These are phyloP conservation scores for Phymanthus crucifer DNA, from an alignment of 92 coral and sea anemone genomes.

Conservation along the genomic window DNA sequence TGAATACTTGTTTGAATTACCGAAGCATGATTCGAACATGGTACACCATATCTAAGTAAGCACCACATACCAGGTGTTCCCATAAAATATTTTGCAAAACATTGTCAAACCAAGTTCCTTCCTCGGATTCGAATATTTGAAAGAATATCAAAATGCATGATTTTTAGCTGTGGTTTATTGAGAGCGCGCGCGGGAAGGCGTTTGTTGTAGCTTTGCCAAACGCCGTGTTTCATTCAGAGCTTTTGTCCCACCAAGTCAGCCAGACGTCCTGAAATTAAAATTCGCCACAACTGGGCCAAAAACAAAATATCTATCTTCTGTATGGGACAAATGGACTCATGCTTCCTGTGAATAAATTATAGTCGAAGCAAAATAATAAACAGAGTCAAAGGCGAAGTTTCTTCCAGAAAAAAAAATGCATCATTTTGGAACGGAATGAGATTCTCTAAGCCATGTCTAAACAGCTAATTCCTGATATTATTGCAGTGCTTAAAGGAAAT, in stretches of 20 bases:
- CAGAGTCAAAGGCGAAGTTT: neutral
- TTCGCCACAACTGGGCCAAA: neutral
- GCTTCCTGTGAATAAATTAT: conserved; percentile 33
- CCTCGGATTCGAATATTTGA: conserved; percentile 5
- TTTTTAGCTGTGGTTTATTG: conserved; percentile 1
- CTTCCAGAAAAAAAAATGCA: neutral
- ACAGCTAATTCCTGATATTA: conserved; percentile 11
- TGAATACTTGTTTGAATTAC: neutral
- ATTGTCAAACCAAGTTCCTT: neutral
- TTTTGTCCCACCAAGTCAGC: conserved; percentile 6
- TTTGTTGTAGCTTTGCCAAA: neutral
- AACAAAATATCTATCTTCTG: conserved; percentile 14
- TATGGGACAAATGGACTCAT: conserved; percentile 29
- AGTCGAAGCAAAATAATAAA: conserved; percentile 24
- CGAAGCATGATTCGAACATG: neutral
- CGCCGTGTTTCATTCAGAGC: neutral
- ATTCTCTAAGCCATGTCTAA: conserved; percentile 15
- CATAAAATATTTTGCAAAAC: neutral
- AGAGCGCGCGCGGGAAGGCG: neutral
- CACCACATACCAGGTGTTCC: conserved; percentile 12
- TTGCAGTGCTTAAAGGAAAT: neutral
- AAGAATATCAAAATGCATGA: neutral
- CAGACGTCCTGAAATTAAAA: neutral
- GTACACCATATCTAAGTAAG: conserved; percentile 1
- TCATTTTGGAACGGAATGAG: conserved; percentile 7